These are phyloP conservation scores for Agriopis marginaria DNA, from an alignment of 2,888 invertebrate species.

Conservation along the genomic window DNA sequence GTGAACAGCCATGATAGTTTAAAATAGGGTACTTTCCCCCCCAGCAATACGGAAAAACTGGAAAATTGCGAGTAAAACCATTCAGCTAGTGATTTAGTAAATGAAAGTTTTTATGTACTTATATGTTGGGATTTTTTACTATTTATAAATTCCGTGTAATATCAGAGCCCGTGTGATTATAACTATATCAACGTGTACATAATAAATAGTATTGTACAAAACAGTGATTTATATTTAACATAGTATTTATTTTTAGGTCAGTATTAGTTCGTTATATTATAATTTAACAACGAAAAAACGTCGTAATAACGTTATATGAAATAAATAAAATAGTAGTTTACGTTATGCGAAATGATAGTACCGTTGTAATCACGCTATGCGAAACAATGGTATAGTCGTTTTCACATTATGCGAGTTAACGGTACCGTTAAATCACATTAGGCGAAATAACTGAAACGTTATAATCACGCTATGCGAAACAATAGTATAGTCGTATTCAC, in stretches of 20 bases:
- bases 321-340: neutral
- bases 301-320: slow-evolving; percentile 3
- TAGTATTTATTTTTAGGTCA: slow-evolving; percentile 54
- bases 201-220: slow-evolving; percentile 43
- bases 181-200: slow-evolving; percentile 40
- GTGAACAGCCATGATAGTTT: too few relatives aligned
- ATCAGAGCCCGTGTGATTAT: slow-evolving; percentile 36
- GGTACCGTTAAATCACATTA: neutral
- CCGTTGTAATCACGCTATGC: neutral
- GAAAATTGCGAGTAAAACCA: too few relatives aligned
- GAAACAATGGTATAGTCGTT: slow-evolving; percentile 14
- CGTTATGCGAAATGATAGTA: neutral
- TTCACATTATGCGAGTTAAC: neutral
- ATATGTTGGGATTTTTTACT: neutral
- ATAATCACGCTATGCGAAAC: slow-evolving; percentile 21
- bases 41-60: too few relatives aligned
- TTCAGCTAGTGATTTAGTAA: too few relatives aligned
- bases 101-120: too few relatives aligned
- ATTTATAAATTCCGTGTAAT: slow-evolving; percentile 25
- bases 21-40: too few relatives aligned
- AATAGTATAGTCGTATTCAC: slow-evolving; percentile 14
- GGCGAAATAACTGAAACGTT: neutral
- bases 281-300: slow-evolving; percentile 39
- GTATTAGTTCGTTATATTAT: slow-evolving; percentile 45
- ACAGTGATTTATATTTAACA: slow-evolving; percentile 48